These are phyloP conservation scores for Echinops telfairi DNA, from an alignment of 2,113 vertebrate genomes.

Conservation along the genomic window DNA sequence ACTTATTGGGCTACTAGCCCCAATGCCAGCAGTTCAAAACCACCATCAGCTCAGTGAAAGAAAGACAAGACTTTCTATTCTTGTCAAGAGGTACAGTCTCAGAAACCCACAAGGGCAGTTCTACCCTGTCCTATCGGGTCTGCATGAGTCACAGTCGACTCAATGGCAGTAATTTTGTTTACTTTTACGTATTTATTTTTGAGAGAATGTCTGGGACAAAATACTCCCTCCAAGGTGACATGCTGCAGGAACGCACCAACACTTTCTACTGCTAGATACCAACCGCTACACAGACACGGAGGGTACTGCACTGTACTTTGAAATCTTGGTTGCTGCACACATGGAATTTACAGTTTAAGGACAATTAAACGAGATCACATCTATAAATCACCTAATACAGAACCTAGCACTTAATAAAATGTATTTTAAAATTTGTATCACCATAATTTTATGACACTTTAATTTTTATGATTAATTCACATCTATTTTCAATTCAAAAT, in stretches of 20 bases:
- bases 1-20: no score
- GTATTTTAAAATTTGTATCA: background rate
- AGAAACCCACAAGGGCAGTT: no score
- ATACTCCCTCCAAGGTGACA: background rate
- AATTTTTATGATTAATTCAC: background rate
- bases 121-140: no score
- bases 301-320: accelerated
- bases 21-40: no score
- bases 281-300: background rate
- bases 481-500: background rate
- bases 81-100: no score
- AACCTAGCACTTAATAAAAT: background rate
- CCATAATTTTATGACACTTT: background rate
- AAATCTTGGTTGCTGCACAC: background rate
- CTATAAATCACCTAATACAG: background rate
- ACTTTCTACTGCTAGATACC: background rate
- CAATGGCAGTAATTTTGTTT: no score
- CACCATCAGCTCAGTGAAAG: no score
- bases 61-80: no score
- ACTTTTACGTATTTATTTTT: no score
- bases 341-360: background rate
- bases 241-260: background rate
- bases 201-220: background rate
- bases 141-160: no score
- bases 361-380: background rate